Conservation (phyloP, 1,140 invertebrate species). For the Venturia canescens region DNA sequence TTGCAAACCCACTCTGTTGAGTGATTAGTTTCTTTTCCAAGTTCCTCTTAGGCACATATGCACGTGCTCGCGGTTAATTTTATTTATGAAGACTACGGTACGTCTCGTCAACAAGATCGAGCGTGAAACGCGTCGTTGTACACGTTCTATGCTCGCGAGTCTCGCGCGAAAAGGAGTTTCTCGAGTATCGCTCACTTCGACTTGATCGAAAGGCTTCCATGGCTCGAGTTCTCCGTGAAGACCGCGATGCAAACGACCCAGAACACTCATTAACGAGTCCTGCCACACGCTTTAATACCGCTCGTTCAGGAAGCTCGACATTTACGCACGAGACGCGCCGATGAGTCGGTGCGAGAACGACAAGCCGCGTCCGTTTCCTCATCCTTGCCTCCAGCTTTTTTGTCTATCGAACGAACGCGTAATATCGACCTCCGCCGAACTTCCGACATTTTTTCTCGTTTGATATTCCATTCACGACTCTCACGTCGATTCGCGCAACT, state of each 20-base stretch:
- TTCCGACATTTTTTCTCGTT: slow-evolving; percentile 4
- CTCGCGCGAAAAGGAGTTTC: not conserved
- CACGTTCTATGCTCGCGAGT: not conserved
- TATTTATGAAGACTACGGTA: not conserved
- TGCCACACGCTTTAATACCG: slow-evolving; percentile 32
- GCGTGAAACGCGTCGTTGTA: slow-evolving; percentile 1
- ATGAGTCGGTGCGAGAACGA: not conserved
- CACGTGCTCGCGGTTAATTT: not conserved
- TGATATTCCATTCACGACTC: not conserved
- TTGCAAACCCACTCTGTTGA: not conserved
- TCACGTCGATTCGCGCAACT: not conserved
- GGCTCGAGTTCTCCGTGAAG: slow-evolving; percentile 3
- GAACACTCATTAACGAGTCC: slow-evolving; percentile 36
- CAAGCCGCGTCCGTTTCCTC: slow-evolving; percentile 11
- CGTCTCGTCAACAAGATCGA: not conserved
- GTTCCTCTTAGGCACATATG: not conserved
- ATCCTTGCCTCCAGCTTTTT: not conserved
- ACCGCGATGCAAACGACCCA: slow-evolving; percentile 9
- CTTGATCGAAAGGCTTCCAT: slow-evolving; percentile 21
- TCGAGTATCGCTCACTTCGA: not conserved
- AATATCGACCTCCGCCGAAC: slow-evolving; percentile 8
- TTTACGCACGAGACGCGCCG: not conserved
- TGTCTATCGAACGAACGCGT: not conserved
- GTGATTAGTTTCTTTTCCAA: not conserved
- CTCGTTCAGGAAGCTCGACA: slow-evolving; percentile 34